These are phyloP conservation scores for Saxidomus purpurata DNA, from an alignment of 1,140 invertebrate genomes.

Conservation along the genomic window DNA sequence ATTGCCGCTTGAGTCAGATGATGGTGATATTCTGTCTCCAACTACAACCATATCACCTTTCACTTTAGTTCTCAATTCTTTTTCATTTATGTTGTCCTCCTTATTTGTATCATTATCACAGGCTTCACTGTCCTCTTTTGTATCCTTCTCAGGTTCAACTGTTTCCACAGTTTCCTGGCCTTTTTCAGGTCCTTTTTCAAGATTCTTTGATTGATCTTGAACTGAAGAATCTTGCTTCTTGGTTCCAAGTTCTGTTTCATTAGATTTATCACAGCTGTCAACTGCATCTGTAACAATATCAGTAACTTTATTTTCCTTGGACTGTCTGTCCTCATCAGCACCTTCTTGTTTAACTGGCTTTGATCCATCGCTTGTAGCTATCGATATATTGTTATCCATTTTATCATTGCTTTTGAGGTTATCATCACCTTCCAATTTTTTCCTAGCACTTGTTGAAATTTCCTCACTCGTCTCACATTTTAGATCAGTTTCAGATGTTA, in stretches of 20 bases:
- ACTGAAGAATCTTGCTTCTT: not conserved
- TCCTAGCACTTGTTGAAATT: not conserved
- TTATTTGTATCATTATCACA: not conserved
- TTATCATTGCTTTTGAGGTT: not conserved
- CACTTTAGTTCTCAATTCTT: slow-evolving; percentile 78
- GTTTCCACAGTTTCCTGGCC: not conserved
- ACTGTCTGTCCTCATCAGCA: not conserved
- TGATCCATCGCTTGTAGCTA: not conserved
- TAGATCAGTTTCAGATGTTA: not conserved
- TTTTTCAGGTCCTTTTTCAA: not conserved
- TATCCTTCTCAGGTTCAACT: not conserved
- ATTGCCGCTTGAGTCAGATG: slow-evolving; percentile 78
- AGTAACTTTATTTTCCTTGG: slow-evolving; percentile 1
- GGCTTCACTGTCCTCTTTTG: not conserved
- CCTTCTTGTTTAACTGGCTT: not conserved
- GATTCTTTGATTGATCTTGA: too few relatives aligned
- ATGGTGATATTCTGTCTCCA: slow-evolving; percentile 80
- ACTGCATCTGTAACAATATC: not conserved
- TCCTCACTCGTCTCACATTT: not conserved
- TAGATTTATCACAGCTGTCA: not conserved
- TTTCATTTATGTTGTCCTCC: not conserved
- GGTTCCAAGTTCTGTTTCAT: slow-evolving; percentile 41
- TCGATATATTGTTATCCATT: not conserved
- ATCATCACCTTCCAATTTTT: not conserved
- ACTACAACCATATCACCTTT: slow-evolving; percentile 84